A percentile compares a stretch with the other conserved stretches of the same genome.
These are phyloP conservation scores for Sarotherodon lohbergeri DNA, from an alignment of 2,113 vertebrate species.

Conservation along the genomic window DNA sequence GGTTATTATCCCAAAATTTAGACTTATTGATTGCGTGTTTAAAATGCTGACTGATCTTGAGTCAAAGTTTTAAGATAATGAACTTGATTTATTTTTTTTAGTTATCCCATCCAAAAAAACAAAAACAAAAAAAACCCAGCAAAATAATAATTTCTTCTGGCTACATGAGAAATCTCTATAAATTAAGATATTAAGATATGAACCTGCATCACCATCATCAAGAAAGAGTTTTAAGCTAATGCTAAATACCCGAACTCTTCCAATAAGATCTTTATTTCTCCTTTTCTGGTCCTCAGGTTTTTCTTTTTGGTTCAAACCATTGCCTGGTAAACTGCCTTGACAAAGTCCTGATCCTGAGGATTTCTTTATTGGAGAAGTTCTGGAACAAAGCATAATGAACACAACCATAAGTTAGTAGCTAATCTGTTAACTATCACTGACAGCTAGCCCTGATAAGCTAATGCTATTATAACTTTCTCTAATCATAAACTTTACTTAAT, in stretches of 20 bases:
- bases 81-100: neutral
- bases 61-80: neutral
- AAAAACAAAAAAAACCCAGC: neutral
- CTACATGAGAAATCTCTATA: neutral
- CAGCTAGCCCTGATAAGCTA: neutral
- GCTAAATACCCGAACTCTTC: neutral
- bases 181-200: neutral
- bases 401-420: neutral
- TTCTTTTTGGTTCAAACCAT: neutral
- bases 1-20: neutral
- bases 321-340: neutral
- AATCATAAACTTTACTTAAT: neutral
- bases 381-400: neutral
- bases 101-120: neutral
- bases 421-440: neutral
- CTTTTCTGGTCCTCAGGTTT: neutral
- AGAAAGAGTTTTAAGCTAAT: neutral
- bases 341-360: neutral
- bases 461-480: neutral
- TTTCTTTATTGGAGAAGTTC: neutral
- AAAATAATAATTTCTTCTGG: neutral
- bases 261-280: neutral
- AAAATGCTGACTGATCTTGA: neutral
- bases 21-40: neutral
- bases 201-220: neutral